A percentile compares a stretch with the other conserved stretches of the same genome.
These are phyloP conservation scores for Ginglymostoma cirratum DNA, from an alignment of 2,113 vertebrate species.

Conservation along the genomic window DNA sequence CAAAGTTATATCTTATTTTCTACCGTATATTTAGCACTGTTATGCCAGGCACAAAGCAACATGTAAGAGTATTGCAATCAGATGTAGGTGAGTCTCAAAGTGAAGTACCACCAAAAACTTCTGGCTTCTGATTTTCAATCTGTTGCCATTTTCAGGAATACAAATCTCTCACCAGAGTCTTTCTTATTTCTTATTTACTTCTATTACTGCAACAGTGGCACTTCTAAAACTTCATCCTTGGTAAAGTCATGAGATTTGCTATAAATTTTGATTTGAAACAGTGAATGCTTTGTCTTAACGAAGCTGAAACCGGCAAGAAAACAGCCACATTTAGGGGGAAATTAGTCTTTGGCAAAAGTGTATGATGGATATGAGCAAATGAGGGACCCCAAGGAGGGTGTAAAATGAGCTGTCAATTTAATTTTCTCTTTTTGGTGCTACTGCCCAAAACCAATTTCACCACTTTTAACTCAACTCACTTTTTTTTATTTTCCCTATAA, in stretches of 20 bases:
- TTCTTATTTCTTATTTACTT: neutral
- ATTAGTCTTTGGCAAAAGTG: neutral
- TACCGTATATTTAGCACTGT: neutral
- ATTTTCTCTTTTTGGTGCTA: neutral
- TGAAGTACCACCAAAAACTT: neutral
- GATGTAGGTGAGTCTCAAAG: neutral
- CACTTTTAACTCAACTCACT: neutral
- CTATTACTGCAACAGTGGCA: neutral
- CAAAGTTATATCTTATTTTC: neutral
- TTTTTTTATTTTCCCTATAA: neutral
- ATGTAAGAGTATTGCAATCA: neutral
- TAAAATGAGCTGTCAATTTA: neutral
- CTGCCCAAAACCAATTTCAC: neutral
- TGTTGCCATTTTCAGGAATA: neutral
- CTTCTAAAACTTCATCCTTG: neutral
- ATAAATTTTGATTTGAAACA: neutral
- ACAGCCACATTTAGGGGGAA: neutral
- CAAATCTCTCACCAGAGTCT: too few relatives aligned
- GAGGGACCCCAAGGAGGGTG: neutral
- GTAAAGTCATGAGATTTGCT: neutral
- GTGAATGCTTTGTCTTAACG: neutral
- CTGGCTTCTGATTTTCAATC: neutral
- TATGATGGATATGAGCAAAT: neutral
- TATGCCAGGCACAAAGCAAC: neutral
- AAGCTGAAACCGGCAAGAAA: neutral